A percentile compares a stretch with the other conserved stretches of the same genome.
phyloP scores from a whole-genome alignment of 2,113 vertebrate genomes.

The Ceyx melanurus region DNA sequence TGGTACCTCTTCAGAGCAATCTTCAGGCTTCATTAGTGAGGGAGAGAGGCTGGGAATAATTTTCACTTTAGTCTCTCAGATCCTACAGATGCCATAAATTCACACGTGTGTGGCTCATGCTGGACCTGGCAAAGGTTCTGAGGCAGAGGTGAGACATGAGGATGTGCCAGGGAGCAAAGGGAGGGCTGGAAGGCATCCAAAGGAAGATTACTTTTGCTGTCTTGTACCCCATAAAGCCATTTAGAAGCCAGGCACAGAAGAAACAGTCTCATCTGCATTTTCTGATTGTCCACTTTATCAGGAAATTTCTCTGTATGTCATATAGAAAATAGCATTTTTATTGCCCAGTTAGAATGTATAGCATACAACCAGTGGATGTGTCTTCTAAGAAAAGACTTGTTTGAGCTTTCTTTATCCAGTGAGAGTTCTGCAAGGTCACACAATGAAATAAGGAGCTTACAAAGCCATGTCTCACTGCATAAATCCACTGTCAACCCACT shows the following conservation, averaged over 20 bases:
- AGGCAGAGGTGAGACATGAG: not conserved
- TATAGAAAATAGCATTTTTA: not conserved
- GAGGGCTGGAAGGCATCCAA: not conserved
- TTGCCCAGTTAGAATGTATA: not conserved
- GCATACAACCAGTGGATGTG: not conserved
- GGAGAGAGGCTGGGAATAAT: constrained; percentile 19
- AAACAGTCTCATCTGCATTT: not conserved
- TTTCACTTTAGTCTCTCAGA: constrained; percentile 25
- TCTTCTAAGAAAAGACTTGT: not conserved
- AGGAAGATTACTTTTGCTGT: not conserved
- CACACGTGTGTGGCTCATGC: not conserved
- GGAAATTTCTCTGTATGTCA: not conserved
- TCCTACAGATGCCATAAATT: not conserved
- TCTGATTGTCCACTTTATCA: not conserved
- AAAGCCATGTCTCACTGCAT: not conserved
- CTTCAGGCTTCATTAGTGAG: constrained; percentile 13
- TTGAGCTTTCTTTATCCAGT: not conserved
- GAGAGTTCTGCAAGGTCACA: not conserved
- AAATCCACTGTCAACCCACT: not conserved
- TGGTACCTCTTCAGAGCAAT: constrained; percentile 7
- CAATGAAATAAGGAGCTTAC: not conserved
- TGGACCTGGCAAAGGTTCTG: constrained; percentile 12
- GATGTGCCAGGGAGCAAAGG: not conserved
- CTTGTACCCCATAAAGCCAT: not conserved
- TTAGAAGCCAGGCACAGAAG: not conserved